Conservation (phyloP, 2,888 invertebrate species). For the Parelbella ahira region DNA sequence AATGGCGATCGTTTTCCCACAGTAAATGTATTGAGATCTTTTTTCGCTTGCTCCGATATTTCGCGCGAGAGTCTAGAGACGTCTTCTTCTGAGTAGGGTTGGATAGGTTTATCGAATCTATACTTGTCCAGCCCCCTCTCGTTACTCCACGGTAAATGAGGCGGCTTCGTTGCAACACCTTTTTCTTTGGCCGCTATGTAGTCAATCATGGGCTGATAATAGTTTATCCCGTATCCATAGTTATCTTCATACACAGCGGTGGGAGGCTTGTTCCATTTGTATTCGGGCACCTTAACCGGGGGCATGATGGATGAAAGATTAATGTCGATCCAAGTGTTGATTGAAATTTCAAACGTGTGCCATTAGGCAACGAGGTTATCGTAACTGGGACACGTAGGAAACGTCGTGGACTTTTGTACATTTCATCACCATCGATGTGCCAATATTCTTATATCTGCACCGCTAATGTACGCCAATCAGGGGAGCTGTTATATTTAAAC, state of each 20-base stretch:
- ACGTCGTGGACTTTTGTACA: slow-evolving; percentile 62
- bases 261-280: slow-evolving; percentile 79
- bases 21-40: slow-evolving; percentile 82
- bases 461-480: slow-evolving; percentile 65
- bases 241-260: slow-evolving; percentile 89
- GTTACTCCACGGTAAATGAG: slow-evolving; percentile 88
- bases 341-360: slow-evolving; percentile 44
- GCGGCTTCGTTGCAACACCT: slow-evolving; percentile 62
- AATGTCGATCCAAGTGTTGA: slow-evolving; percentile 34
- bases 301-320: slow-evolving; percentile 61
- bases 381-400: slow-evolving; percentile 53
- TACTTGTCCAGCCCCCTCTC: slow-evolving; percentile 85
- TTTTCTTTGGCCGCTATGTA: slow-evolving; percentile 86
- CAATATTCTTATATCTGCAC: slow-evolving; percentile 54
- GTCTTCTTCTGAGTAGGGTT: slow-evolving; percentile 84
- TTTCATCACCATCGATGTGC: slow-evolving; percentile 57
- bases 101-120: slow-evolving; percentile 82
- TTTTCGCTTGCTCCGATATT: slow-evolving; percentile 85
- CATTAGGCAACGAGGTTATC: slow-evolving; percentile 53
- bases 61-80: slow-evolving; percentile 83
- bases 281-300: slow-evolving; percentile 66
- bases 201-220: slow-evolving; percentile 93
- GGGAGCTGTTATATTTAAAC: slow-evolving; percentile 60
- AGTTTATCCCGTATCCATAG: slow-evolving; percentile 91
- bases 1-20: slow-evolving; percentile 82